Conservation (phyloP, 2,113 vertebrate genomes). For the Bostrychus sinensis region DNA sequence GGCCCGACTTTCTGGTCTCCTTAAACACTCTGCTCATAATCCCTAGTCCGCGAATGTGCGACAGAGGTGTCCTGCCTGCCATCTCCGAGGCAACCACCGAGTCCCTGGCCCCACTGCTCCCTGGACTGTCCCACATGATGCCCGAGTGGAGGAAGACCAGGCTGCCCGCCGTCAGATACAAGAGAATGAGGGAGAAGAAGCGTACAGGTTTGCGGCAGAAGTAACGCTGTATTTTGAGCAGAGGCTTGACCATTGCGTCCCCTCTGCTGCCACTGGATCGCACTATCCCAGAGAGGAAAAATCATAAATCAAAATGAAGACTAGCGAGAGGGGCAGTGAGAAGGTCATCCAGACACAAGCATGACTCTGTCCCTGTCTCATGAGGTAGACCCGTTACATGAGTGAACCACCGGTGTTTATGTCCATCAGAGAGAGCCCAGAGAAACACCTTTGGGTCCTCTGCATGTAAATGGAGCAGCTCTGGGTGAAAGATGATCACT, state of each 20-base stretch:
- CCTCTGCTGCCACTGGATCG: slow-evolving; percentile 58
- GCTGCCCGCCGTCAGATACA: slow-evolving; percentile 93
- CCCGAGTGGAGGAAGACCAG: slow-evolving; percentile 91
- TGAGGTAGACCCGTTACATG: slow-evolving; percentile 35
- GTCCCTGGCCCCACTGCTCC: slow-evolving; percentile 50
- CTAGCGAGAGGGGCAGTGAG: slow-evolving; percentile 8
- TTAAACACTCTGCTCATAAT: slow-evolving; percentile 81
- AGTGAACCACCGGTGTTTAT: slow-evolving; percentile 18
- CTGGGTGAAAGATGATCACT: slow-evolving; percentile 81
- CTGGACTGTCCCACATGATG: slow-evolving; percentile 79
- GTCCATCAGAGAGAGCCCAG: slow-evolving; percentile 30
- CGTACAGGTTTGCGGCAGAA: slow-evolving; percentile 90
- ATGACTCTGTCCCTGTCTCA: slow-evolving; percentile 36
- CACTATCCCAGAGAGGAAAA: slow-evolving; percentile 48
- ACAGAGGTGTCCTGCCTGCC: slow-evolving; percentile 34
- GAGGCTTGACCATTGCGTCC: slow-evolving; percentile 88
- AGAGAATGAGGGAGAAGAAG: slow-evolving; percentile 91
- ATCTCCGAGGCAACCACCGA: slow-evolving; percentile 58
- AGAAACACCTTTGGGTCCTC: slow-evolving; percentile 49
- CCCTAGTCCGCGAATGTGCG: slow-evolving; percentile 77
- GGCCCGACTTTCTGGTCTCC: slow-evolving; percentile 56
- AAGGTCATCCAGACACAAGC: slow-evolving; percentile 44
- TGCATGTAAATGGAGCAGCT: slow-evolving; percentile 71
- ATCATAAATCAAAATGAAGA: slow-evolving; percentile 69
- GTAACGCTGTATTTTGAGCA: slow-evolving; percentile 92